These are phyloP conservation scores for Eustalomyia histrio DNA, from an alignment of 2,888 invertebrate species.

Conservation along the genomic window DNA sequence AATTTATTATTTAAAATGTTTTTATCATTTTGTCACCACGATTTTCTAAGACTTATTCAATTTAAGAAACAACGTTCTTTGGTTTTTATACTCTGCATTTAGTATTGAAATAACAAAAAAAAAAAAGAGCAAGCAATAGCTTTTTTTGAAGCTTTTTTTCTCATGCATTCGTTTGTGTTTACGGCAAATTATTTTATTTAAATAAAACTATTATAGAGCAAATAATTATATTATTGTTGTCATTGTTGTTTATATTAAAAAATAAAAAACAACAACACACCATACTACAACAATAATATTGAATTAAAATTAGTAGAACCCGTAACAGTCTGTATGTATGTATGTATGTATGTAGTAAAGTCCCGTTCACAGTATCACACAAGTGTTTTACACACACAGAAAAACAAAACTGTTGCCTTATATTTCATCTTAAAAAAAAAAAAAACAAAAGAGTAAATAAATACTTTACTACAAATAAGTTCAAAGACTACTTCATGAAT, in stretches of 20 bases:
- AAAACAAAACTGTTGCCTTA: no score
- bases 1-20: not conserved
- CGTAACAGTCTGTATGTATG: no score
- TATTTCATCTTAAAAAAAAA: no score
- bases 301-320: no score
- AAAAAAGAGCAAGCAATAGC: slow-evolving; percentile 42
- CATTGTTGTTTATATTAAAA: not conserved
- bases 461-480: not conserved
- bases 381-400: no score
- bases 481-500: not conserved
- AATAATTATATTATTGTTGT: not conserved
- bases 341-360: no score
- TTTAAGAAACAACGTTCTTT: slow-evolving; percentile 40
- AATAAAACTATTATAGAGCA: slow-evolving; percentile 16
- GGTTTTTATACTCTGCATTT: slow-evolving; percentile 61
- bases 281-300: not conserved
- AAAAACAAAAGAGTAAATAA: not conserved
- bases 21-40: slow-evolving; percentile 48
- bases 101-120: slow-evolving; percentile 48
- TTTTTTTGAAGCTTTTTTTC: slow-evolving; percentile 52
- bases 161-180: slow-evolving; percentile 21
- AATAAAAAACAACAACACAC: not conserved
- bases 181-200: not conserved
- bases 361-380: no score
- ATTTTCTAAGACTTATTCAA: slow-evolving; percentile 47